Base-by-base conservation (phyloP, 2,888 invertebrate genomes). In the Noctuana brunneofusca region DNA sequence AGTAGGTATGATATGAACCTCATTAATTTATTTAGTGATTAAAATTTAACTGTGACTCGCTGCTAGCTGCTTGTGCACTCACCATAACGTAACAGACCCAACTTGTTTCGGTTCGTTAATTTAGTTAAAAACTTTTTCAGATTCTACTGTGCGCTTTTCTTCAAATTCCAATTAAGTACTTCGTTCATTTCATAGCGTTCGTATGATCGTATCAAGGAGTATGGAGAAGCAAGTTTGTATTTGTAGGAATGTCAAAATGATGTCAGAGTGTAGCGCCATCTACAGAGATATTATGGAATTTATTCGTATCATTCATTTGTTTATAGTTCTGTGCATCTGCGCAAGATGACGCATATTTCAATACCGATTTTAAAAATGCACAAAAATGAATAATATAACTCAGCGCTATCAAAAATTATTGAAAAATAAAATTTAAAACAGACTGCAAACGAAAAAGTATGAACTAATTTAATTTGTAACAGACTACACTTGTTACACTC, bases 21-120 rank as follows among this genome's bases (percentile, higher is more conserved):
- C 1, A 12, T 38, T 14, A 14, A 14, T 14, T 4, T 5, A 38
- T 38, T 38, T 1, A 14, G 2, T 9, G 16, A 20, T 18, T 18
- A 43, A 18, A 43, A 43, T 18, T 35, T 54, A 54, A 53, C 59
- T 60, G 54, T 53, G 53, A 32, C 46, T 27, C 2, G 2, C 16
- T 9, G 57, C 58, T 67, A 60, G 65, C 63, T 64, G 66, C 64
- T 49, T 69, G 72, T 70, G 68, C 73, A 73, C 65, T 66, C 68
- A 73, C 67, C 71, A 79, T 82, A 82, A 81, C 84, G 79, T 81
- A 81, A 80, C 77, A 73, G 64, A 73, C 71, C 70, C 71, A 74
- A 71, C 75, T 70, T 77, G 87, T 86, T 81, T 81, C 86, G 86
- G 82, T 87, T 83, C 84, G 86, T 81, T 87, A 83, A 80, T 80